Evolutionary conservation across 2,797 vertebrate genomes (phyloP).

Genomic region (Sebastes jordani): DNA sequence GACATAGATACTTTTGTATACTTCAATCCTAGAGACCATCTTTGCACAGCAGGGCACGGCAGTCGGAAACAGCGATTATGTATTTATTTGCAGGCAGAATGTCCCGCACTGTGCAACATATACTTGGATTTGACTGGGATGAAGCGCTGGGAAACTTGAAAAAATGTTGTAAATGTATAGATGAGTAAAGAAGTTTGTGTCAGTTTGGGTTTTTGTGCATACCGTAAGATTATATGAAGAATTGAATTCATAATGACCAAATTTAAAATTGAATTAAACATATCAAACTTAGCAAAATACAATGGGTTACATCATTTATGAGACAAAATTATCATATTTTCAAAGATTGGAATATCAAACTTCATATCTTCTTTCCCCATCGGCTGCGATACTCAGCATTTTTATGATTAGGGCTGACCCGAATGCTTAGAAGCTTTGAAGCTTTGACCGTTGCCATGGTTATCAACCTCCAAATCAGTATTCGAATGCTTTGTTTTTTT

Average conservation of each 20-base stretch:
- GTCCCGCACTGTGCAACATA: not conserved
- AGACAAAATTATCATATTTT: not conserved
- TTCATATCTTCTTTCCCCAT: not conserved
- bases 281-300: not conserved
- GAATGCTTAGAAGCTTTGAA: too few species aligned
- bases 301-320: not conserved
- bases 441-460: too few species aligned
- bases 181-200: not conserved
- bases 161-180: too few species aligned
- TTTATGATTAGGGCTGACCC: not conserved
- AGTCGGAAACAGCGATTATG: not conserved
- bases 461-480: too few species aligned
- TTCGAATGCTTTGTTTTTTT: too few species aligned
- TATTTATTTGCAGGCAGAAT: not conserved
- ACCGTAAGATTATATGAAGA: not conserved
- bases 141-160: not conserved
- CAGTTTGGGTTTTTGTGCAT: not conserved
- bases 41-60: not conserved
- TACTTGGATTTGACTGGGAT: not conserved
- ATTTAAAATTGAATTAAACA: not conserved
- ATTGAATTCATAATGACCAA: not conserved
- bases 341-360: not conserved
- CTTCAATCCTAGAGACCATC: not conserved
- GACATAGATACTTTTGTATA: constrained; percentile 34
- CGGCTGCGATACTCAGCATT: not conserved